Base-by-base conservation (phyloP, 2,888 invertebrate species). In the Lasioglossum lativentre region DNA sequence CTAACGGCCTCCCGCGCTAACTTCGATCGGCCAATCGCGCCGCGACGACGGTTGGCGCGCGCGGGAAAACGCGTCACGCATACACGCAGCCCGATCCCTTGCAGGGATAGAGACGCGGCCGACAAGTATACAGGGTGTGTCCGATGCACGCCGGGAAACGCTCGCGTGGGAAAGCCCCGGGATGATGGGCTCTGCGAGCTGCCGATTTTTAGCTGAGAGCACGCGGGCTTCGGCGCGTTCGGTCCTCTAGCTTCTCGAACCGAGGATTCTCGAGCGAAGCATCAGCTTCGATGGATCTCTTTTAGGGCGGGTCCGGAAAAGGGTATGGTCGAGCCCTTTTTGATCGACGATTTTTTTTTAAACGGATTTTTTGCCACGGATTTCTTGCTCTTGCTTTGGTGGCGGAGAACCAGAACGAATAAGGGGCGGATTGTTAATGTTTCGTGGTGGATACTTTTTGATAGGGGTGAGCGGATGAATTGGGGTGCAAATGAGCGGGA, bases 61-160 rank as follows among this genome's bases (percentile, higher is more conserved):
- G 94, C 93, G 94, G 94, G 93, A 93, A 93, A 93, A 93, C 91
- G 87, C 82, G 81, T 82, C 80, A 86, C 90, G 83, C 88, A 84
- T 75, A 90, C 88, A 86, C 88, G 83, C 86, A 80, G 38, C 76
- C 27, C 68, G 56, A 71, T 75, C 34, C 34, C 77, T 75, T 78
- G 85, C 73, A 71, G 82, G 86, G 56, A 75, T 42, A 42, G 42
- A 74, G 77, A 77, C 78, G 82, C 82, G 76, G 73, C 40, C 71
- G n/a, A 40, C 59, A 71, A 63, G 72, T 84, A 81, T 86, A 86
- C 82, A 86, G 86, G 86, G 86, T 86, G 86, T 86, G 86, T 86
- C 86, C 86, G 86, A 82, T 77, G 85, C 76, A 82, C 63, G 77
- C 82, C 40, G 74, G 74, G 72, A 63, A 63, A 66, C 40, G 30